These are phyloP conservation scores for Lagopus leucura DNA, from an alignment of 2,113 vertebrate genomes.

Conservation along the genomic window DNA sequence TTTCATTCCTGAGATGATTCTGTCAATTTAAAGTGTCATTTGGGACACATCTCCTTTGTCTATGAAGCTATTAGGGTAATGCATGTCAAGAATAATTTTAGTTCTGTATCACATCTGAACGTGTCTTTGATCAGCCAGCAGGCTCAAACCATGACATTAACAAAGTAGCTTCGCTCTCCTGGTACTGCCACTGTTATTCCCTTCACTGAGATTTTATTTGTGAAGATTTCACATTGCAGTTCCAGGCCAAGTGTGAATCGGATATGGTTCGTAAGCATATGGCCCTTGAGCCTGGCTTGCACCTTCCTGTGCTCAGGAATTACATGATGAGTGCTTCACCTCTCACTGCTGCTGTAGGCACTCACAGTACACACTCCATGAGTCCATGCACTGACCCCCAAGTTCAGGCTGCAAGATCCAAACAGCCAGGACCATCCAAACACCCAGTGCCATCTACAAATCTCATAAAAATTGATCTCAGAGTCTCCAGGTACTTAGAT, in stretches of 20 bases:
- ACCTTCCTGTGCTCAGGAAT: not conserved
- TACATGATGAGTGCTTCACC: not conserved
- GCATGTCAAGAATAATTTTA: not conserved
- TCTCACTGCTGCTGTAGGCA: not conserved
- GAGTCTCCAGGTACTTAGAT: not conserved
- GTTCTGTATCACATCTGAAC: not conserved
- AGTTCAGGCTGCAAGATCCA: not conserved
- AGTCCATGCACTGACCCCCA: not conserved
- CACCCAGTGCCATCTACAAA: not conserved
- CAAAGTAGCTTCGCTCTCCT: not conserved
- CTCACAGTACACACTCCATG: not conserved
- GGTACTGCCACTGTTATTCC: not conserved
- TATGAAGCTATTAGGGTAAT: not conserved
- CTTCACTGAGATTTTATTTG: not conserved
- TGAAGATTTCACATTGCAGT: not conserved
- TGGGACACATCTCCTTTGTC: not conserved
- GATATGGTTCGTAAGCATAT: rapidly evolving
- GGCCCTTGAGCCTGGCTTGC: not conserved
- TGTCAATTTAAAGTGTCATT: not conserved
- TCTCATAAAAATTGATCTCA: not conserved
- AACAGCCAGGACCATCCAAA: not conserved
- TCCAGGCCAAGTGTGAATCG: not conserved
- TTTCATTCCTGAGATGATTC: not conserved
- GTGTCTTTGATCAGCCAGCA: not conserved
- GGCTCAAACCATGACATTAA: not conserved